Conservation (phyloP, 2,797 vertebrate species). For the Garrulus glandarius region DNA sequence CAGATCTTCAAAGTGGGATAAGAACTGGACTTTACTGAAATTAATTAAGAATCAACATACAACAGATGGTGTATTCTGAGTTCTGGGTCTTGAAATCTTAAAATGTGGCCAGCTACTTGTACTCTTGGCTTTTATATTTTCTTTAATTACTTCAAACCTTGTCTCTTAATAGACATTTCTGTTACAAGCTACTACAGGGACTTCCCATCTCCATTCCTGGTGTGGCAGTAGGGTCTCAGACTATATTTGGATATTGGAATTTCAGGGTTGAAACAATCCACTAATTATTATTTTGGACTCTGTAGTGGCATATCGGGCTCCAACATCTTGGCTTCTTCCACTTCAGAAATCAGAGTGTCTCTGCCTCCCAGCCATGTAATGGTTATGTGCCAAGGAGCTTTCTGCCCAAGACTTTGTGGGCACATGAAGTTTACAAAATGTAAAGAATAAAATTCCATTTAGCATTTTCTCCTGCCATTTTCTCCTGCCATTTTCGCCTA, state of each 20-base stretch:
- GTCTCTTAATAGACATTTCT: background rate
- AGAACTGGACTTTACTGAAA: background rate
- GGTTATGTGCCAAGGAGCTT: background rate
- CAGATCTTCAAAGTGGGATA: background rate
- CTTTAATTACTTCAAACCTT: background rate
- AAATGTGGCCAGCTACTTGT: background rate
- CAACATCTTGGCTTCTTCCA: background rate
- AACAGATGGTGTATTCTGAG: background rate
- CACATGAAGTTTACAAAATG: background rate
- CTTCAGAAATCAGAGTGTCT: background rate
- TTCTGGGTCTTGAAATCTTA: background rate
- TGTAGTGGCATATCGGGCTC: background rate
- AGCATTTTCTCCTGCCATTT: background rate
- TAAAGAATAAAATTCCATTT: background rate
- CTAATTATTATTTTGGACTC: background rate
- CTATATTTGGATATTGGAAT: background rate
- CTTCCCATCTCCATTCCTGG: background rate
- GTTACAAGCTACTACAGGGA: background rate
- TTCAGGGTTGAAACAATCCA: background rate
- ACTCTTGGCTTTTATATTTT: background rate
- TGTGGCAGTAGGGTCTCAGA: background rate
- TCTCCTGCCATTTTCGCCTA: background rate
- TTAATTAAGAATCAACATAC: background rate
- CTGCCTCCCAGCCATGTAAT: background rate
- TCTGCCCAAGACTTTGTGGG: background rate